Percentiles rank a stretch among this genome's conserved stretches.
These are phyloP conservation scores for Tokudaia muenninki DNA, from an alignment of 2,797 vertebrate genomes.

Conservation along the genomic window DNA sequence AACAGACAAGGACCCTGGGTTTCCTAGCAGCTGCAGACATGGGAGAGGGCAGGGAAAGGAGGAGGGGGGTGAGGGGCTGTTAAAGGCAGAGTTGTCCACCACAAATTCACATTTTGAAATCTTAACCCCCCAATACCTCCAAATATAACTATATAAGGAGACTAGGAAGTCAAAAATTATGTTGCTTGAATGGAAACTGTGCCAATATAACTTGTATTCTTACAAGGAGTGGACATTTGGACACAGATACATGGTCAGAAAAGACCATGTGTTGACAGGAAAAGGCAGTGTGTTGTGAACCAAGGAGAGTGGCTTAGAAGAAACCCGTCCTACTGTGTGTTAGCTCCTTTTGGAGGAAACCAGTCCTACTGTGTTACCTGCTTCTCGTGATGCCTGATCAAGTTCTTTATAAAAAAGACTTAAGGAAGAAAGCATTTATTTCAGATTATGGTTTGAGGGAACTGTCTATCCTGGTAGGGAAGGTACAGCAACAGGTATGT, in stretches of 20 bases:
- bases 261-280: background rate
- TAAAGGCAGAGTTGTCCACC: background rate
- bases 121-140: background rate
- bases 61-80: background rate
- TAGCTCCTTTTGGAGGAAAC: background rate
- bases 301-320: background rate
- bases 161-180: background rate
- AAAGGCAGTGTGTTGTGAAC: background rate
- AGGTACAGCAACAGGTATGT: background rate
- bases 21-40: background rate
- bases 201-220: background rate
- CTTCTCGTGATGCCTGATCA: background rate
- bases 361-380: background rate
- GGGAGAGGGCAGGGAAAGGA: background rate
- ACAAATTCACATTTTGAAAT: background rate
- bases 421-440: background rate
- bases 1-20: constrained; percentile 16
- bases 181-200: background rate
- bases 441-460: background rate
- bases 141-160: constrained; percentile 1
- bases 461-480: background rate
- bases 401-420: background rate
- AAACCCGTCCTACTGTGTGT: background rate
- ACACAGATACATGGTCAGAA: background rate
- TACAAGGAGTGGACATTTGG: background rate